These are phyloP conservation scores for Hydrocynus forskahlii DNA, from an alignment of 2,797 vertebrate genomes.

Conservation along the genomic window DNA sequence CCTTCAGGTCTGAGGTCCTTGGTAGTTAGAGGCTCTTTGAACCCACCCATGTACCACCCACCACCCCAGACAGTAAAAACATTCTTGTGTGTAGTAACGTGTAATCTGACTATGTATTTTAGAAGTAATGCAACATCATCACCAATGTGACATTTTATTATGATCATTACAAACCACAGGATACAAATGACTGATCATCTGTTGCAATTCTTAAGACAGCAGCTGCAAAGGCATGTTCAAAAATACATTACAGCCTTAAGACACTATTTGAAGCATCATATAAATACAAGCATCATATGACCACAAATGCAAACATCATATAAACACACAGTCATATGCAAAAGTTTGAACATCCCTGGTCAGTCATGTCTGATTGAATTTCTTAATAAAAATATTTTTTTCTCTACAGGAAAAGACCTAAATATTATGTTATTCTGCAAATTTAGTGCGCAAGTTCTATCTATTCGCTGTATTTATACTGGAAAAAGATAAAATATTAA, in stretches of 20 bases:
- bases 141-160: slow-evolving; percentile 14
- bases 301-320: slow-evolving; percentile 4
- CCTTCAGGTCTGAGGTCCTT: no score
- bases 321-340: slow-evolving; percentile 3
- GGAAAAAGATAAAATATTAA: no score
- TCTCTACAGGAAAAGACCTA: no score
- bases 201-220: slow-evolving; percentile 77
- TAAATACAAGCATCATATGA: slow-evolving; percentile 20
- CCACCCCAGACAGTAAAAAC: no score
- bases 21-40: no score
- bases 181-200: slow-evolving; percentile 69
- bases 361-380: no score
- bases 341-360: no score
- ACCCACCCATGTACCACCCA: no score
- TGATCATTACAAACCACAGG: slow-evolving; percentile 65
- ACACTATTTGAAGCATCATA: slow-evolving; percentile 31
- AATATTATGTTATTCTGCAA: no score
- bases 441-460: no score
- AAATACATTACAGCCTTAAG: slow-evolving; percentile 79
- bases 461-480: no score
- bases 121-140: background rate
- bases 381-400: no score
- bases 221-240: slow-evolving; percentile 93
- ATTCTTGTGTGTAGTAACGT: background rate
- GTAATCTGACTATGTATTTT: background rate